Percentiles rank a stretch among this genome's conserved stretches.
These are phyloP conservation scores for Heliocidaris tuberculata DNA, from an alignment of 35 echinoderm and acorn worm genomes.

Conservation along the genomic window DNA sequence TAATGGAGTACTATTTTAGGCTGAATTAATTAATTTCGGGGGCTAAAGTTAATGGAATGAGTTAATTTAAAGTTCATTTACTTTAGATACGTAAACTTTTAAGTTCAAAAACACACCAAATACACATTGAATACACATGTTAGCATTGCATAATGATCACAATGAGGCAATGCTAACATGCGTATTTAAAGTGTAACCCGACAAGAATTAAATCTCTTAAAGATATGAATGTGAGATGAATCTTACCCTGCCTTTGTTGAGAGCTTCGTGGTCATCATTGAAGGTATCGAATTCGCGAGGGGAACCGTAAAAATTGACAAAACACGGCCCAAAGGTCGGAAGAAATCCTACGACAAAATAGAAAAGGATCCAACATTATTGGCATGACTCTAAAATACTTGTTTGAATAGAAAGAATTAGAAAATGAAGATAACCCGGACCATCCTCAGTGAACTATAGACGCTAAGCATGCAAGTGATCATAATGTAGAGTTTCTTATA, in stretches of 20 bases:
- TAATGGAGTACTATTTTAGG: too few relatives aligned
- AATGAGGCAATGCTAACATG: too few relatives aligned
- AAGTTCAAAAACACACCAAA: too few relatives aligned
- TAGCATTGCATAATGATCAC: too few relatives aligned
- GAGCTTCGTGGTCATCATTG: conserved; percentile 65
- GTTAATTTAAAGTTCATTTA: too few relatives aligned
- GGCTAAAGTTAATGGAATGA: too few relatives aligned
- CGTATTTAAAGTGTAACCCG: too few relatives aligned
- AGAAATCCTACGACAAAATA: conserved; percentile 63
- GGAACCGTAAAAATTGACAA: conserved; percentile 84
- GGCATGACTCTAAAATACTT: not conserved
- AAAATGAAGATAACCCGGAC: not conserved
- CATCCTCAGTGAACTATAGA: not conserved
- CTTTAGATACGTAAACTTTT: too few relatives aligned
- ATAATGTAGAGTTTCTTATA: not conserved
- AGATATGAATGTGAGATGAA: too few relatives aligned
- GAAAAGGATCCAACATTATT: not conserved
- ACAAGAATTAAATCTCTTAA: too few relatives aligned
- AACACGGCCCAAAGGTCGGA: conserved; percentile 86
- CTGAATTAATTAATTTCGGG: too few relatives aligned
- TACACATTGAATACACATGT: too few relatives aligned
- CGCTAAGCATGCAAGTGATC: not conserved
- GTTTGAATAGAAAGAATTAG: not conserved
- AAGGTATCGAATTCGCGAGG: conserved; percentile 76
- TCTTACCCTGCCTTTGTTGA: conserved; percentile 74